Evolutionary conservation across 1,140 invertebrate genomes (phyloP), one percentile per base, ranked within the genome.

Genomic region (Diplogasteroides magnus): DNA sequence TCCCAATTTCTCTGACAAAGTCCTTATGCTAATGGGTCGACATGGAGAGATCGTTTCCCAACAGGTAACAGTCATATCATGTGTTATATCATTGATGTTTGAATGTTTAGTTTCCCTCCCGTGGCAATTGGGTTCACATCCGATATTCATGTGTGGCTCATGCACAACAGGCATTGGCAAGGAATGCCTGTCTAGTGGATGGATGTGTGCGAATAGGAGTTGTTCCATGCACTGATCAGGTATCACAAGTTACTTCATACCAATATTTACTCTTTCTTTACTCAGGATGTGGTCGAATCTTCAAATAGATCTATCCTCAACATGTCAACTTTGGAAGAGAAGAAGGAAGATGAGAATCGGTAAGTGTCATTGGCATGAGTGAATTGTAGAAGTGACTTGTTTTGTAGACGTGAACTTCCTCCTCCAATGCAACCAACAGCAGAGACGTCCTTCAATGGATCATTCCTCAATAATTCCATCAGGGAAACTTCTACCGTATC

Each of bases 71-170:
- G 6, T 48, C 37, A 48, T 11, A 63, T 13, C 60, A 62, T 11
- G 19, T n/a, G n/a, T n/a, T n/a, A n/a, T n/a, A n/a, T n/a, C n/a
- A n/a, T n/a, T n/a, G n/a, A n/a, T n/a, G n/a, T n/a, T n/a, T 31
- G 2, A n/a, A 63, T 26, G 23, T 63, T 63, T 63, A 63, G 61
- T 6, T 57, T 55, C 64, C 64, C 26, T 48, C 64, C 15, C 31
- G 48, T n/a, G 66, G 66, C 13, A 68, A 68, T 68, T 68, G 66
- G 66, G 62, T 68, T 27, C n/a, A 68, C 28, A 3, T 68, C 19
- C 19, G 59, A 48, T 68, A 68, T 64, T 68, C 66, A 15, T 67
- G 61, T 28, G 11, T 25, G 3, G 55, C 26, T 37, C 66, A 68
- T 31, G 66, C 66, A 6, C 2, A 48, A 67, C 66, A 68, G 27